A percentile compares a stretch with the other conserved stretches of the same genome.
Conservation (phyloP, 2,113 vertebrate genomes). For the Fulmarus glacialis region DNA sequence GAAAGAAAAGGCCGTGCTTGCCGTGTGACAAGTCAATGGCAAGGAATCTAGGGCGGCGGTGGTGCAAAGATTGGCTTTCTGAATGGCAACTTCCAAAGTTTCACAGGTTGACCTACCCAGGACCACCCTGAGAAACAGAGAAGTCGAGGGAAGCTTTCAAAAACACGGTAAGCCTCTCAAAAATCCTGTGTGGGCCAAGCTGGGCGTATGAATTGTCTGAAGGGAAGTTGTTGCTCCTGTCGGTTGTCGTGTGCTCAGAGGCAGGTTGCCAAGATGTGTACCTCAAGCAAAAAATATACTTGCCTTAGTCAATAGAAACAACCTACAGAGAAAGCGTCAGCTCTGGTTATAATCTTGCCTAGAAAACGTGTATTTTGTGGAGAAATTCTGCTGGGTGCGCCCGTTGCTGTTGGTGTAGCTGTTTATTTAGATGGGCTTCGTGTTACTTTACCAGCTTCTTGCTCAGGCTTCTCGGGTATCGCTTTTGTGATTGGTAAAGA, state of each 20-base stretch:
- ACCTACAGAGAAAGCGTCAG: neutral
- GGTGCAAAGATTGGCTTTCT: neutral
- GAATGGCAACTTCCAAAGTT: neutral
- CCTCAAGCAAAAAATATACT: neutral
- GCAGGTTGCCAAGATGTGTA: neutral
- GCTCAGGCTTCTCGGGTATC: neutral
- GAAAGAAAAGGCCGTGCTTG: neutral
- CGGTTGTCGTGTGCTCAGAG: neutral
- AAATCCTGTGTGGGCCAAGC: neutral
- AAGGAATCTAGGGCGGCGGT: fast-evolving
- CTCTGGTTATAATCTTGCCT: neutral
- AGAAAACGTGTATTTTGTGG: neutral
- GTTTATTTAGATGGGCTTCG: neutral
- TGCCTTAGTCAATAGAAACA: neutral
- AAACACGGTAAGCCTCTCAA: neutral
- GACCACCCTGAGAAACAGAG: neutral
- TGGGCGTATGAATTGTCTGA: neutral
- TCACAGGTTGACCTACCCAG: neutral
- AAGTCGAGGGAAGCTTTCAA: neutral
- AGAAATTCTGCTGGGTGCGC: neutral
- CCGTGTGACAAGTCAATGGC: neutral
- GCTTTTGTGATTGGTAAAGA: neutral
- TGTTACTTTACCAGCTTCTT: neutral
- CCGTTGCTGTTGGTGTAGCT: neutral
- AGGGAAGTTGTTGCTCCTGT: neutral